Conservation (phyloP, 2,113 vertebrate genomes). For the Puma concolor region DNA sequence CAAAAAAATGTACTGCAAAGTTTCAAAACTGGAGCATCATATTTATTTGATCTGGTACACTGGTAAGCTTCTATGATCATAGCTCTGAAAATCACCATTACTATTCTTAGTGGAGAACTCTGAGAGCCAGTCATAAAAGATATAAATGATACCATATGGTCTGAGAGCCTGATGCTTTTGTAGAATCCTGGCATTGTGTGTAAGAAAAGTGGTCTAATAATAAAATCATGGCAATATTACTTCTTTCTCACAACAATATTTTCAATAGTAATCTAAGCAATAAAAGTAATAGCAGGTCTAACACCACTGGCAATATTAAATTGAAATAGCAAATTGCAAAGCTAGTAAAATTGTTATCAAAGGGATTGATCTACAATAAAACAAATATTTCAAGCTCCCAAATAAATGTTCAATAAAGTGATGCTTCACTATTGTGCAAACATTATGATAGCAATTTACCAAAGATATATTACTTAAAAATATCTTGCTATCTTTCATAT, state of each 20-base stretch:
- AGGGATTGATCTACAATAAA: slow-evolving; percentile 72
- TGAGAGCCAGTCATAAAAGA: slow-evolving; percentile 48
- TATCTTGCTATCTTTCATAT: slow-evolving; percentile 61
- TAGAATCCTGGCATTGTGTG: neutral
- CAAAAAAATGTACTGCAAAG: neutral
- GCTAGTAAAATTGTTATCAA: slow-evolving; percentile 63
- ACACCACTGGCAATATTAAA: slow-evolving; percentile 72
- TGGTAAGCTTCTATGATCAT: neutral
- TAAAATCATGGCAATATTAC: slow-evolving; percentile 28
- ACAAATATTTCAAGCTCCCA: slow-evolving; percentile 68
- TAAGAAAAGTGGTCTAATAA: slow-evolving; percentile 56
- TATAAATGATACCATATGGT: slow-evolving; percentile 40
- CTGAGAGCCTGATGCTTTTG: slow-evolving; percentile 13
- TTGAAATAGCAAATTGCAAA: slow-evolving; percentile 76
- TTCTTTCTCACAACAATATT: slow-evolving; percentile 59
- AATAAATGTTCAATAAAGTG: slow-evolving; percentile 76
- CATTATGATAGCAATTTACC: slow-evolving; percentile 80
- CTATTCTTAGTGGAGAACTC: slow-evolving; percentile 25
- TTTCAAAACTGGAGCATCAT: neutral
- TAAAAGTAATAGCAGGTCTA: slow-evolving; percentile 75
- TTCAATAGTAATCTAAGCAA: slow-evolving; percentile 79
- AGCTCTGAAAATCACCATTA: slow-evolving; percentile 14
- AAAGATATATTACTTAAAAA: slow-evolving; percentile 69
- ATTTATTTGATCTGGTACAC: neutral
- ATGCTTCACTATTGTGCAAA: slow-evolving; percentile 57